Evolutionary conservation across 2,888 invertebrate genomes (phyloP), one percentile per base, ranked within the genome.

Genomic region (Euclidia mi): DNA sequence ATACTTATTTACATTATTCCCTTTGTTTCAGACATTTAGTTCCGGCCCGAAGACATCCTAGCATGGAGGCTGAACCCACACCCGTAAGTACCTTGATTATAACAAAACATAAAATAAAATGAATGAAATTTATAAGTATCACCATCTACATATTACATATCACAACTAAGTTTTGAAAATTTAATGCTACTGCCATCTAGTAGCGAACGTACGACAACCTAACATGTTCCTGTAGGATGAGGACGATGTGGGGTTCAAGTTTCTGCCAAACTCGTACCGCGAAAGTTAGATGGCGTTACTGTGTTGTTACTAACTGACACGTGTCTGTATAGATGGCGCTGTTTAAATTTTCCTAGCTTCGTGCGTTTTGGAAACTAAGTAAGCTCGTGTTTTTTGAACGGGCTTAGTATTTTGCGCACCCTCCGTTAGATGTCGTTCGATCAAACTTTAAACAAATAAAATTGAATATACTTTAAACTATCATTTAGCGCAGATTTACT

Each of bases 61-160:
- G 59, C 66, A 92, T 91, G 92, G 77, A 82, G 72, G 78, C 81
- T 76, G 84, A 87, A 78, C 87, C 87, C 85, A 87, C 89, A 92
- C 88, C 90, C 90, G 93, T 94, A 77, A 93, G 93, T 94, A 88
- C 65, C 52, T 83, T 81, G 64, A 65, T 32, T 48, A 25, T 56
- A 63, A 50, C 10, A 42, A 42, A 29, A 18, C 29, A 18, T 1
- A 14, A 58, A 11, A 49, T 15, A 49, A 47, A 43, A 18, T 20
- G 35, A 6, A 56, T 37, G 10, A 28, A 40, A 45, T 45, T 48
- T 31, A 14, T 53, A 58, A 65, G 32, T 60, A 62, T 48, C 49
- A 46, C 42, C 51, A 31, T 56, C 67, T 70, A 61, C 58, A 58
- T 64, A 62, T 49, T 79, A 68, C 78, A 79, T 80, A 84, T 89